Evolutionary conservation across 2,113 vertebrate genomes (phyloP).

Genomic region (Pelodiscus sinensis): DNA sequence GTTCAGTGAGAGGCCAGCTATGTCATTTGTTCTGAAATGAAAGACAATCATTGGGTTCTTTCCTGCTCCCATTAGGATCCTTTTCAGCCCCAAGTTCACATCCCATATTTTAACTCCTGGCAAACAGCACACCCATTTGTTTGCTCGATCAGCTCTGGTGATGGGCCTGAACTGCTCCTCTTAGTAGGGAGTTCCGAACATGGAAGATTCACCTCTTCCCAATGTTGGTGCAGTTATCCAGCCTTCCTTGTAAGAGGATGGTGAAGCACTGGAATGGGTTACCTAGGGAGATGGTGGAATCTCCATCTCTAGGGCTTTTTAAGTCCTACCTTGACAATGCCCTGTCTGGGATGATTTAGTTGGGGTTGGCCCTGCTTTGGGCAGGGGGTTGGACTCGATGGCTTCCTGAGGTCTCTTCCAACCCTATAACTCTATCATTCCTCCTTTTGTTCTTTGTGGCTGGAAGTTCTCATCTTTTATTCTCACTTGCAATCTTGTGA

Average conservation of each 20-base stretch:
- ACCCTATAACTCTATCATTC: background rate
- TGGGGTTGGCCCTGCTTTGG: no score
- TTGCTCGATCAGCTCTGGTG: background rate
- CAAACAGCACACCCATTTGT: background rate
- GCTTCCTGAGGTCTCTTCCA: no score
- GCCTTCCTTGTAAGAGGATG: no score
- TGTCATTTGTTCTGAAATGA: background rate
- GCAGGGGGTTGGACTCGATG: no score
- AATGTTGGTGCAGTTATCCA: no score
- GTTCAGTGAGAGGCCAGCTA: background rate
- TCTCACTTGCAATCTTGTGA: background rate
- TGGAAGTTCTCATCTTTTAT: background rate
- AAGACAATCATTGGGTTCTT: background rate
- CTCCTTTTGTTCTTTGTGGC: background rate
- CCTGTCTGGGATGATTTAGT: no score
- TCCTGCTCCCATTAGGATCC: background rate
- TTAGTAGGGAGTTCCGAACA: background rate
- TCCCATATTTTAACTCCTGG: background rate
- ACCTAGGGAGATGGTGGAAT: no score
- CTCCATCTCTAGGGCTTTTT: no score
- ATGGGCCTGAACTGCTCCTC: background rate
- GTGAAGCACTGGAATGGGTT: no score
- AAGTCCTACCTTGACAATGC: no score
- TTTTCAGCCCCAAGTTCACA: background rate
- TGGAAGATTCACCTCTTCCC: background rate